Percentiles rank a stretch among this genome's conserved stretches.
phyloP scores from a whole-genome alignment of 1,140 invertebrate species.

The Apis cerana region DNA sequence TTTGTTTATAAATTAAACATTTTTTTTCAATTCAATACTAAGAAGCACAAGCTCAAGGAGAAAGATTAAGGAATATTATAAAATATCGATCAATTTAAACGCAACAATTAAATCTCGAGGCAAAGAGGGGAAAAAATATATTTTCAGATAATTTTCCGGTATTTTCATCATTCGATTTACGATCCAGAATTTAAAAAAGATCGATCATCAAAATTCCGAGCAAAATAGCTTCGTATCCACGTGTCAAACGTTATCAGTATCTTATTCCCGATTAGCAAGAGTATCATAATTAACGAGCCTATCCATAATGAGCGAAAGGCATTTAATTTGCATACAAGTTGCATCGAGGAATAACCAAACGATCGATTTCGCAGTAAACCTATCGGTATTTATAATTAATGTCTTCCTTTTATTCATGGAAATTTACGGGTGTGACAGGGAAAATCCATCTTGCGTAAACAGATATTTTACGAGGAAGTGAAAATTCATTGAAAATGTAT shows the following conservation, averaged over 20 bases:
- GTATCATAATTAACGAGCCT: slow-evolving; percentile 29
- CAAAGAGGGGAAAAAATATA: neutral
- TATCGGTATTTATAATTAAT: neutral
- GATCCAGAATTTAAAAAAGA: neutral
- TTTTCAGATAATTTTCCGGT: neutral
- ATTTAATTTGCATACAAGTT: slow-evolving; percentile 38
- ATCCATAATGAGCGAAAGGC: slow-evolving; percentile 28
- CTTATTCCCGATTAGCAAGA: slow-evolving; percentile 20
- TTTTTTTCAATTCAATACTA: too few relatives aligned
- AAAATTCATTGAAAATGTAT: too few relatives aligned
- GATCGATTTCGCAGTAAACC: neutral
- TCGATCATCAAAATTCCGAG: slow-evolving; percentile 18
- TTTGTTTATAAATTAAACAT: too few relatives aligned
- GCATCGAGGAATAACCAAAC: slow-evolving; percentile 18
- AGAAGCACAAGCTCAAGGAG: neutral
- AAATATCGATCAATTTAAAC: neutral
- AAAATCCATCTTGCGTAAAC: neutral
- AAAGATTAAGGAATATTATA: neutral
- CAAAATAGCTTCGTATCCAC: neutral
- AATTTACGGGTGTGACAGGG: too few relatives aligned
- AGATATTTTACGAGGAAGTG: neutral
- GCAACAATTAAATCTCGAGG: too few relatives aligned
- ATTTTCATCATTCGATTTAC: neutral
- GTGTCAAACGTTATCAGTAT: slow-evolving; percentile 44
- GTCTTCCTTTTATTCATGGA: neutral